Conservation (phyloP, 2,113 vertebrate genomes). For the Catharus fuscescens region DNA sequence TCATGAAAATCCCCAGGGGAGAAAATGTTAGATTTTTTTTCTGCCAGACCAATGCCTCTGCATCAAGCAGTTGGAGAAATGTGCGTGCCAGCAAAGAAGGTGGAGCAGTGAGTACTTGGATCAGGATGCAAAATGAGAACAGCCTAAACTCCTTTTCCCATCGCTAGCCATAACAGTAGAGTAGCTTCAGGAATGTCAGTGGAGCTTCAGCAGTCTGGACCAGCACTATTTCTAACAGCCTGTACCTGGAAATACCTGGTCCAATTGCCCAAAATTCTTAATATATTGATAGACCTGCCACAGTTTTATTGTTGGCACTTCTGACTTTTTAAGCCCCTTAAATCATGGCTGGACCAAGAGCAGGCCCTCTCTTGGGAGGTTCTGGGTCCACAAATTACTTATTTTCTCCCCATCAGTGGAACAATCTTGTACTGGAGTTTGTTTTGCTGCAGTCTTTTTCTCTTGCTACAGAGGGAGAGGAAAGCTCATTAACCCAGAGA, state of each 20-base stretch:
- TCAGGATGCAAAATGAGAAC: background rate
- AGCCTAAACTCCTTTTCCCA: background rate
- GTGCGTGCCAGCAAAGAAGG: accelerated
- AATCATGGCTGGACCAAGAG: background rate
- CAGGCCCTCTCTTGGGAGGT: background rate
- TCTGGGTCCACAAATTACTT: background rate
- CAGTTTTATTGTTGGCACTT: accelerated
- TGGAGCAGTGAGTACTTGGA: background rate
- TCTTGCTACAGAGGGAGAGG: background rate
- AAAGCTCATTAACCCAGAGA: background rate
- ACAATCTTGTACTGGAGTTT: background rate
- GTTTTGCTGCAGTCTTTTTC: background rate
- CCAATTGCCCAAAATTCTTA: background rate
- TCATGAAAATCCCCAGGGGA: background rate
- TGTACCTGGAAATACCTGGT: background rate
- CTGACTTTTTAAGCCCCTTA: background rate
- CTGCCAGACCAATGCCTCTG: background rate
- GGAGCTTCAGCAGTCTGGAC: background rate
- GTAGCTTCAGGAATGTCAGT: background rate
- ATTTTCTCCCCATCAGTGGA: background rate
- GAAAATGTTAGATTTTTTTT: background rate
- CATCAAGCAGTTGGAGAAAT: background rate
- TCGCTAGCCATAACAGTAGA: accelerated
- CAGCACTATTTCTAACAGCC: background rate
- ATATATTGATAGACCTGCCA: background rate